These are phyloP conservation scores for Trachelus stipa DNA, from an alignment of 2,888 invertebrate species.

Conservation along the genomic window DNA sequence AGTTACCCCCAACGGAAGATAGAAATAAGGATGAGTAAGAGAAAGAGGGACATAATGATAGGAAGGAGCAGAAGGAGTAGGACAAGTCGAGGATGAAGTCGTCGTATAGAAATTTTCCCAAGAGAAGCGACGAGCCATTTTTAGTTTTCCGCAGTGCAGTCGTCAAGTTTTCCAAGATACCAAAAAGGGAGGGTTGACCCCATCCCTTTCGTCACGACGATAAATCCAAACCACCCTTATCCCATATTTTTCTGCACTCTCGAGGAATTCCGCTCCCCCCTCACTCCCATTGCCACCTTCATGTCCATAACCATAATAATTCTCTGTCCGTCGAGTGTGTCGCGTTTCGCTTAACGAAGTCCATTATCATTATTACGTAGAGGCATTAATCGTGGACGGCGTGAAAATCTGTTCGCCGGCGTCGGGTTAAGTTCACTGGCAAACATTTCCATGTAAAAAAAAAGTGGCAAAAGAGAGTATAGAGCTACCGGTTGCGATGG, in stretches of 20 bases:
- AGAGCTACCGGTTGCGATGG: neutral
- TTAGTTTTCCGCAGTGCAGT: neutral
- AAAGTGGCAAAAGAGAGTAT: neutral
- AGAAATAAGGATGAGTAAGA: neutral
- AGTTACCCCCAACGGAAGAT: neutral
- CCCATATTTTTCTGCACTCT: neutral
- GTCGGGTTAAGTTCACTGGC: conserved; percentile 20
- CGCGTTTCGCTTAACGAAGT: conserved; percentile 23
- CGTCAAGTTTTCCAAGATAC: neutral
- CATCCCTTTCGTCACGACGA: neutral
- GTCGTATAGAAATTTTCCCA: neutral
- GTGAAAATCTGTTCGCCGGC: conserved; percentile 18
- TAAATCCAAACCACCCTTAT: neutral
- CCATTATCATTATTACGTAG: conserved; percentile 46
- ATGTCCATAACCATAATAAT: neutral
- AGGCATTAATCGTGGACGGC: conserved; percentile 24
- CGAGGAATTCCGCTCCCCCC: neutral
- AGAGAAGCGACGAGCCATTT: neutral
- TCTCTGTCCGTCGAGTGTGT: neutral
- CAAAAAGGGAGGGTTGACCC: neutral
- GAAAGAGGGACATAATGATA: neutral
- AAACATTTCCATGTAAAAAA: conserved; percentile 24
- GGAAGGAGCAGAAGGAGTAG: neutral
- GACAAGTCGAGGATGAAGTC: neutral
- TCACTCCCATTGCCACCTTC: neutral